Evolutionary conservation across 2,113 vertebrate species (phyloP).

Genomic region (Brienomyrus brachyistius): DNA sequence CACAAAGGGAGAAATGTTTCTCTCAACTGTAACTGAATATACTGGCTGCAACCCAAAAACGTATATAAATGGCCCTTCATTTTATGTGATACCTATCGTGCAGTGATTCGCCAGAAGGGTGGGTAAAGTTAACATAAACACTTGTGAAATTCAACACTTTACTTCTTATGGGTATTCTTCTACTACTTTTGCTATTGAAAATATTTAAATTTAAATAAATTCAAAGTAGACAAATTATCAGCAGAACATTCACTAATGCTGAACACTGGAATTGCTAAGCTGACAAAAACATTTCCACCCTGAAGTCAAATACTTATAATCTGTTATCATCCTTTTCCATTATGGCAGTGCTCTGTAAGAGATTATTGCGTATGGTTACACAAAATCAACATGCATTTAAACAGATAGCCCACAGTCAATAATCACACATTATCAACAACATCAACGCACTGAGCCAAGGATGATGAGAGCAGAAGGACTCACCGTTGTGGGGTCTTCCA

Average conservation of each 20-base stretch:
- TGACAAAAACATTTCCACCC: not conserved
- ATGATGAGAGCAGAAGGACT: conserved; percentile 28
- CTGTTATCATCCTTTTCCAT: not conserved
- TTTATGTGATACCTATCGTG: not conserved
- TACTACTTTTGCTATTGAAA: not conserved
- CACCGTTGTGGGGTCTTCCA: conserved; percentile 89
- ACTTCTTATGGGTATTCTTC: not conserved
- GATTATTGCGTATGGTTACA: not conserved
- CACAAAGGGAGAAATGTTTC: not conserved
- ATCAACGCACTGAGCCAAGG: not conserved
- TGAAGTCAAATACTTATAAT: not conserved
- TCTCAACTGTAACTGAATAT: not conserved
- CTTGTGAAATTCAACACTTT: not conserved
- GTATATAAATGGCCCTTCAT: not conserved
- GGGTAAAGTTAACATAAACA: not conserved
- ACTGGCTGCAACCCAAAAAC: not conserved
- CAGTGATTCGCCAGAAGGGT: not conserved
- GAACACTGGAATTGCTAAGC: not conserved
- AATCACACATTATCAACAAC: not conserved
- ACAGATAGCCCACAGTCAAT: not conserved
- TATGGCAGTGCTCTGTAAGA: not conserved
- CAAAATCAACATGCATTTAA: not conserved
- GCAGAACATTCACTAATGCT: not conserved
- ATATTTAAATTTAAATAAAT: not conserved
- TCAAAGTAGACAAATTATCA: not conserved